A percentile compares a stretch with the other conserved stretches of the same genome.
phyloP scores from a whole-genome alignment of 2,797 vertebrate species.

The Melanotaenia nigrans region DNA sequence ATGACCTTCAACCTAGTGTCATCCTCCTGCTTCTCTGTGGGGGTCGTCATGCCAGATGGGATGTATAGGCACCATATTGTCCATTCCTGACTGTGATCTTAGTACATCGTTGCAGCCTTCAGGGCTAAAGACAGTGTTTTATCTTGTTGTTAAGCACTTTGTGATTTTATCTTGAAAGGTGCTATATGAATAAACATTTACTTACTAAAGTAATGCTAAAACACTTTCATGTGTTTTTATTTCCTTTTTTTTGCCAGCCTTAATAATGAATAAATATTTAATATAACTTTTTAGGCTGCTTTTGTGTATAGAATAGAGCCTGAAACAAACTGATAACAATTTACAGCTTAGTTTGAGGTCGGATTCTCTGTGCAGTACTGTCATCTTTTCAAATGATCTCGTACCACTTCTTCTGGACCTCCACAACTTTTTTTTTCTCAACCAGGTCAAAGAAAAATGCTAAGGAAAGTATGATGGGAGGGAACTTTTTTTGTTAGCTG shows the following conservation, averaged over 20 bases:
- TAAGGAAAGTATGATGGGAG: neutral
- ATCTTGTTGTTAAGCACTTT: no score
- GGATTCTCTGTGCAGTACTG: neutral
- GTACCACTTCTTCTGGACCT: neutral
- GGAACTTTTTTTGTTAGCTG: neutral
- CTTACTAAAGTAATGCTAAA: no score
- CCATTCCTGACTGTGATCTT: neutral
- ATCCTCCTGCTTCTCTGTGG: neutral
- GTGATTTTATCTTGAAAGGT: no score
- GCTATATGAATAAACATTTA: no score
- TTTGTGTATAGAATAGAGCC: neutral
- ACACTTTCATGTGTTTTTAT: no score
- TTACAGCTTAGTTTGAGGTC: neutral
- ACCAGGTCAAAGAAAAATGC: no score
- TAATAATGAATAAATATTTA: neutral
- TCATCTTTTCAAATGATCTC: neutral
- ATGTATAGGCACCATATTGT: neutral
- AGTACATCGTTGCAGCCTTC: no score
- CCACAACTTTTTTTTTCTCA: neutral
- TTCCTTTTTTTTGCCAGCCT: neutral
- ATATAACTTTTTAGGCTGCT: neutral
- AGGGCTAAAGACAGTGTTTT: no score
- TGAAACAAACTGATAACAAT: neutral
- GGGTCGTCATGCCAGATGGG: accelerated
- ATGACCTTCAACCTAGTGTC: neutral